Conservation (phyloP, 1,140 invertebrate genomes). For the Drosophila watanabei region DNA sequence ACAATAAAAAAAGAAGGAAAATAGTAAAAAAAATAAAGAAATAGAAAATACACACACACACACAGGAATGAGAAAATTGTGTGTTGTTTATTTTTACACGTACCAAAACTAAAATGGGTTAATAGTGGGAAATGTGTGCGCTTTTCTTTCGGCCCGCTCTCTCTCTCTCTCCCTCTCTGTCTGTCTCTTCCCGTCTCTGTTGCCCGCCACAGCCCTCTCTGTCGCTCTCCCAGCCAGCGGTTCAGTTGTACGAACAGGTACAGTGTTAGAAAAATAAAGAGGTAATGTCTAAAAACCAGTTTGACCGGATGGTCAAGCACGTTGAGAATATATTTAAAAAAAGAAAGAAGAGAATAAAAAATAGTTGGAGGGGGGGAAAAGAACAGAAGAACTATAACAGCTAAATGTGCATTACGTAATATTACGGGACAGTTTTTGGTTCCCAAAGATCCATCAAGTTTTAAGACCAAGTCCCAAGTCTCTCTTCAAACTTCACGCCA, state of each 20-base stretch:
- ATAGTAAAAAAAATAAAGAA: slow-evolving; percentile 18
- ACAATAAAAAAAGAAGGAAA: slow-evolving; percentile 18
- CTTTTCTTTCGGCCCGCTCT: slow-evolving; percentile 17
- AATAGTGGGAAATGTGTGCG: slow-evolving; percentile 74
- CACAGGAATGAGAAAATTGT: slow-evolving; percentile 45
- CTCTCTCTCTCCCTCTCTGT: not conserved
- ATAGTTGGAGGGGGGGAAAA: slow-evolving; percentile 1
- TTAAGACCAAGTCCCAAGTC: not conserved
- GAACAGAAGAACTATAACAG: slow-evolving; percentile 21
- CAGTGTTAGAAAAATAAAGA: slow-evolving; percentile 42
- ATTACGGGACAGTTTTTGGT: slow-evolving; percentile 14
- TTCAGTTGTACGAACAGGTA: slow-evolving; percentile 28
- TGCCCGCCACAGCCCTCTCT: not conserved
- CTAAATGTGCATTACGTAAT: slow-evolving; percentile 37
- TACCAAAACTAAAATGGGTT: slow-evolving; percentile 72
- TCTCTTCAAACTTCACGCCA: not conserved
- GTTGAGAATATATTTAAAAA: slow-evolving; percentile 47
- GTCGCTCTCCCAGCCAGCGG: slow-evolving; percentile 13
- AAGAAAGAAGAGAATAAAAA: slow-evolving; percentile 25
- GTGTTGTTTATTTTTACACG: slow-evolving; percentile 76
- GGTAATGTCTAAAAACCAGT: slow-evolving; percentile 39
- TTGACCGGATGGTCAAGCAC: slow-evolving; percentile 54
- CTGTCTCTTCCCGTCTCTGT: not conserved
- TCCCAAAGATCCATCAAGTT: not conserved
- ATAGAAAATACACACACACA: slow-evolving; percentile 18